Percentiles rank a stretch among this genome's conserved stretches.
phyloP scores from a whole-genome alignment of 2,797 vertebrate genomes.

The Chaunax sp. region DNA sequence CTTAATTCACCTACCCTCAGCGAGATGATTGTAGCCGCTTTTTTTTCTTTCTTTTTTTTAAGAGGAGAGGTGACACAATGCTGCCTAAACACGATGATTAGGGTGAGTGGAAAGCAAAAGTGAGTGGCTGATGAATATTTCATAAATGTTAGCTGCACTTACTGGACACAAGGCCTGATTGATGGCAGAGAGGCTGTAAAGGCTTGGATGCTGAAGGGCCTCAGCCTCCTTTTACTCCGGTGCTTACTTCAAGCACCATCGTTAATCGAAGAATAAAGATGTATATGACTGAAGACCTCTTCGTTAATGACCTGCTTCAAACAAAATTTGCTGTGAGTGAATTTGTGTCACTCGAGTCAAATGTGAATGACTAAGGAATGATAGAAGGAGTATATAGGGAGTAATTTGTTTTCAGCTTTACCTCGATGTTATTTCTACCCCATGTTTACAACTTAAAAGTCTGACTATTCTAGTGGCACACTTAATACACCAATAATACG shows the following conservation, averaged over 20 bases:
- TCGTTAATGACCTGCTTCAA: constrained; percentile 91
- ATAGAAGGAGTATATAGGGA: constrained; percentile 48
- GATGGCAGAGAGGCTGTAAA: constrained; percentile 95
- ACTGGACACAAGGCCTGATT: constrained; percentile 94
- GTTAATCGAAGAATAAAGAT: constrained; percentile 92
- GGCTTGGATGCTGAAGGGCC: constrained; percentile 92
- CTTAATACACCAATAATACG: too few species aligned
- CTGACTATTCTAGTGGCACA: too few species aligned
- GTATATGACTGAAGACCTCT: constrained; percentile 95
- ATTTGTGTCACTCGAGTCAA: constrained; percentile 83
- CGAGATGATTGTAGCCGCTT: constrained; percentile 93
- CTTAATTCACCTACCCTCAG: constrained; percentile 89
- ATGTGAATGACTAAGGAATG: constrained; percentile 69
- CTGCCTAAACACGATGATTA: constrained; percentile 96
- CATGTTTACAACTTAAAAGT: too few species aligned
- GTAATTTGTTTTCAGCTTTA: constrained; percentile 29
- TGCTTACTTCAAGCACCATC: constrained; percentile 88
- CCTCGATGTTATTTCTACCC: too few species aligned
- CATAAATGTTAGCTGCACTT: constrained; percentile 99
- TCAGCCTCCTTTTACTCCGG: constrained; percentile 84
- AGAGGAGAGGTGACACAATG: constrained; percentile 73
- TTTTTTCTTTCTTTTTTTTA: constrained; percentile 34
- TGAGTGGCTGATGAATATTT: constrained; percentile 99
- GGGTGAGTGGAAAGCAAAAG: constrained; percentile 93
- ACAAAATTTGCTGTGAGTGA: constrained; percentile 86